Percentiles rank a stretch among this genome's conserved stretches.
phyloP scores from a whole-genome alignment of 2,888 invertebrate species.

The Dasypogon diadema region DNA sequence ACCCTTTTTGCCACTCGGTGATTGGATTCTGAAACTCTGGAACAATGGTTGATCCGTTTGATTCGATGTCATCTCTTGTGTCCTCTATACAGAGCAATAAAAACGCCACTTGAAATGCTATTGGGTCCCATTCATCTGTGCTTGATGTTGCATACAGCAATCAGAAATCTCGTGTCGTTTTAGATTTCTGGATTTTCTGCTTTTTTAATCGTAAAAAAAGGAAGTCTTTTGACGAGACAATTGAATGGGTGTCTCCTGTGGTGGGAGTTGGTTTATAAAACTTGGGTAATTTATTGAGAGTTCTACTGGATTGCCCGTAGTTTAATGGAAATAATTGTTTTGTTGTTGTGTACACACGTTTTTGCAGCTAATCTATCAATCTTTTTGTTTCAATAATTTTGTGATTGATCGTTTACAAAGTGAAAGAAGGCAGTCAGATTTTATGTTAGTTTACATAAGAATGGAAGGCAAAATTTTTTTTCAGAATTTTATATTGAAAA shows the following conservation, averaged over 20 bases:
- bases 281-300: too few relatives aligned
- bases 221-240: slow-evolving; percentile 33
- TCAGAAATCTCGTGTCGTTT: slow-evolving; percentile 5
- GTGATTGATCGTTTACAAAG: too few relatives aligned
- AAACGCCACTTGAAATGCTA: slow-evolving; percentile 44
- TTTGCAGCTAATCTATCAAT: too few relatives aligned
- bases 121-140: slow-evolving; percentile 49
- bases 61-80: slow-evolving; percentile 43
- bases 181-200: neutral
- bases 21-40: slow-evolving; percentile 47
- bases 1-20: slow-evolving; percentile 47
- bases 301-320: too few relatives aligned
- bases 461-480: too few relatives aligned
- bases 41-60: slow-evolving; percentile 49
- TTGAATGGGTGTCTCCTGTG: slow-evolving; percentile 33
- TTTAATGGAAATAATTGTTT: too few relatives aligned
- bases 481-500: too few relatives aligned
- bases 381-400: too few relatives aligned
- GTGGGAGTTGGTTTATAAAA: neutral
- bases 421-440: too few relatives aligned
- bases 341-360: too few relatives aligned
- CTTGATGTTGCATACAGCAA: slow-evolving; percentile 13
- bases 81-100: slow-evolving; percentile 27
- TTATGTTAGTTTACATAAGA: too few relatives aligned
- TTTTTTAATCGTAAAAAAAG: too few relatives aligned